Evolutionary conservation across 2,113 vertebrate species (phyloP).

Genomic region (Gopherus evgoodei): DNA sequence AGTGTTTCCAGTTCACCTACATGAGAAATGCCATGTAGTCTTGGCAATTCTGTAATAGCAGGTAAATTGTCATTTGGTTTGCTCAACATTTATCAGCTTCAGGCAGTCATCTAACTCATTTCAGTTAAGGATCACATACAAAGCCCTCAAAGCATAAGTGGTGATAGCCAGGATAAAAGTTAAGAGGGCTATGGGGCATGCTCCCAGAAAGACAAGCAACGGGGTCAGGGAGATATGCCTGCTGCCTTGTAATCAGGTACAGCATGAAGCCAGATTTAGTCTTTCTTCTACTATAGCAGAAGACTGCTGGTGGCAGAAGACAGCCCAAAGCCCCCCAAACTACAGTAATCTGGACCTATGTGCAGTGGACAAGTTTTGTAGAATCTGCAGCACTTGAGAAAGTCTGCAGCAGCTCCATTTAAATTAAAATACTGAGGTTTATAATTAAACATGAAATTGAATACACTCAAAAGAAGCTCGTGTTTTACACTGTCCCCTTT

Average conservation of each 20-base stretch:
- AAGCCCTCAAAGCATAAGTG: not conserved
- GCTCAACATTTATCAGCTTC: not conserved
- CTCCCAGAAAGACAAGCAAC: not conserved
- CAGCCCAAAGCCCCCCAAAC: not conserved
- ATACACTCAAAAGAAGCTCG: not conserved
- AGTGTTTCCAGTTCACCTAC: not conserved
- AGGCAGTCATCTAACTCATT: fast-evolving
- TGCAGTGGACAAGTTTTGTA: not conserved
- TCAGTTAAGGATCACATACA: not conserved
- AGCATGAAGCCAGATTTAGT: not conserved
- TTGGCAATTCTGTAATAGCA: not conserved
- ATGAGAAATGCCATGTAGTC: fast-evolving
- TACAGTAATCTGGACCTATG: not conserved
- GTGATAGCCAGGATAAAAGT: not conserved
- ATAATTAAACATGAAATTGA: not conserved
- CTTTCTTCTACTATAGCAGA: not conserved
- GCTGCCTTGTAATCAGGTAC: not conserved
- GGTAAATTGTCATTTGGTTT: not conserved
- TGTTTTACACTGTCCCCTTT: conserved; percentile 38
- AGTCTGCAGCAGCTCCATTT: not conserved
- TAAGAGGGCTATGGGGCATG: not conserved
- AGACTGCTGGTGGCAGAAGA: not conserved
- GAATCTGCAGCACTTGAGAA: not conserved
- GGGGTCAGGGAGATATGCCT: fast-evolving
- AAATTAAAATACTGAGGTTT: not conserved